Conservation (phyloP, 1,140 invertebrate genomes). For the Euwallacea fornicatus region DNA sequence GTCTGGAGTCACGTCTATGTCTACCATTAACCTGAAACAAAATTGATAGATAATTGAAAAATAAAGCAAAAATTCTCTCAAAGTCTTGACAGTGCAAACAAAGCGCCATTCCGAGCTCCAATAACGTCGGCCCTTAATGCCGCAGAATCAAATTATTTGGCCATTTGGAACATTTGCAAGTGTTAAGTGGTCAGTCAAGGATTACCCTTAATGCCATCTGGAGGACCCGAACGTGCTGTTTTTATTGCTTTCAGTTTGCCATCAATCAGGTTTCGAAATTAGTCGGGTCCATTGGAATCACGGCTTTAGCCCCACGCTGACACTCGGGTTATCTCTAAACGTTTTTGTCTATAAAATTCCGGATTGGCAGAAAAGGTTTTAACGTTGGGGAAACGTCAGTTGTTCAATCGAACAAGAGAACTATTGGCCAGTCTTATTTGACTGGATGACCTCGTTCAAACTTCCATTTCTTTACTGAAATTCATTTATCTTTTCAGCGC, state of each 20-base stretch:
- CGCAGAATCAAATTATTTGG: not conserved
- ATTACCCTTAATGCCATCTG: conserved; percentile 8
- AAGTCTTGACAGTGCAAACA: not conserved
- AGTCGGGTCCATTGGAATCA: not conserved
- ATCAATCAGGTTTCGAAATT: not conserved
- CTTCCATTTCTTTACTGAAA: no score
- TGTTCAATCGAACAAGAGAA: no score
- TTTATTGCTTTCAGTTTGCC: conserved; percentile 3
- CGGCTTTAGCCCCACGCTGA: not conserved
- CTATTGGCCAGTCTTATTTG: no score
- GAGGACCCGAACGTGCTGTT: not conserved
- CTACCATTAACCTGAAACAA: conserved; percentile 53
- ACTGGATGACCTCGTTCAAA: no score
- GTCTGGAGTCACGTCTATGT: conserved; percentile 52
- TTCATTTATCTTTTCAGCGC: no score
- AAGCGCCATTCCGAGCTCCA: not conserved
- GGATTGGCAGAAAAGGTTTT: no score
- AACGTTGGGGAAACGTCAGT: no score
- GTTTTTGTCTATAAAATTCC: no score
- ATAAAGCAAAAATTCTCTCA: no score
- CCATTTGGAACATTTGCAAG: not conserved
- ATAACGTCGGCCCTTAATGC: not conserved
- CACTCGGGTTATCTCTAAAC: not conserved
- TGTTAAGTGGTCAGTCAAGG: conserved; percentile 9
- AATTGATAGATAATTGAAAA: not conserved